Percentiles rank a stretch among this genome's conserved stretches.
phyloP scores from a whole-genome alignment of 2,113 vertebrate species.

The Gyps fulvus region DNA sequence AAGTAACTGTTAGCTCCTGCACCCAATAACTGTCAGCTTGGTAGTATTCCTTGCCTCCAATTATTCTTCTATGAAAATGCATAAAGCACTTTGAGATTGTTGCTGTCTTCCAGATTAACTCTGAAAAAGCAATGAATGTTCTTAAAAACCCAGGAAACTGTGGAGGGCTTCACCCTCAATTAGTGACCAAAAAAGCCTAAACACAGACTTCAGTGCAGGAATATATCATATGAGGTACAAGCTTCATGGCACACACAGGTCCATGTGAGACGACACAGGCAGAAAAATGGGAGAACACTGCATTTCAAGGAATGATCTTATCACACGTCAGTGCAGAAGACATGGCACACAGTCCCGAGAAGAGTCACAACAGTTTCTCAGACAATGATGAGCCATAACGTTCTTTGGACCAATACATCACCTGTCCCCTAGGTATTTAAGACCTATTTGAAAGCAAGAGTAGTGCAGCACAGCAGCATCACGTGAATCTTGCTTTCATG shows the following conservation, averaged over 20 bases:
- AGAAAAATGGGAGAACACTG: neutral
- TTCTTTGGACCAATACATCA: neutral
- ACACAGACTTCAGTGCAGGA: neutral
- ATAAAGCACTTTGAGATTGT: neutral
- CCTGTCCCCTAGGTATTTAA: neutral
- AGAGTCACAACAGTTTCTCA: neutral
- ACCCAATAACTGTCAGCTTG: neutral
- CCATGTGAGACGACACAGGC: neutral
- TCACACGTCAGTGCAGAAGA: neutral
- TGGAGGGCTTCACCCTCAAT: neutral
- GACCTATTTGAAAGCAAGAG: neutral
- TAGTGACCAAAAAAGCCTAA: neutral
- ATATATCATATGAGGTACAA: neutral
- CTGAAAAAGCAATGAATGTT: neutral
- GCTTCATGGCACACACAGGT: neutral
- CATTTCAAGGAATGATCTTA: neutral
- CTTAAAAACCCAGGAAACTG: neutral
- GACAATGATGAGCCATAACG: neutral
- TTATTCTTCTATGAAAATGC: neutral
- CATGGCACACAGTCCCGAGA: rapidly evolving
- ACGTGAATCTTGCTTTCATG: constrained; percentile 44
- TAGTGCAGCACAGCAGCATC: neutral
- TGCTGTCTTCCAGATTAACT: neutral
- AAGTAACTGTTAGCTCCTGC: neutral
- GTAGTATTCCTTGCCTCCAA: neutral